Evolutionary conservation across 2,888 invertebrate species (phyloP).

Genomic region (Apotomis capreana): DNA sequence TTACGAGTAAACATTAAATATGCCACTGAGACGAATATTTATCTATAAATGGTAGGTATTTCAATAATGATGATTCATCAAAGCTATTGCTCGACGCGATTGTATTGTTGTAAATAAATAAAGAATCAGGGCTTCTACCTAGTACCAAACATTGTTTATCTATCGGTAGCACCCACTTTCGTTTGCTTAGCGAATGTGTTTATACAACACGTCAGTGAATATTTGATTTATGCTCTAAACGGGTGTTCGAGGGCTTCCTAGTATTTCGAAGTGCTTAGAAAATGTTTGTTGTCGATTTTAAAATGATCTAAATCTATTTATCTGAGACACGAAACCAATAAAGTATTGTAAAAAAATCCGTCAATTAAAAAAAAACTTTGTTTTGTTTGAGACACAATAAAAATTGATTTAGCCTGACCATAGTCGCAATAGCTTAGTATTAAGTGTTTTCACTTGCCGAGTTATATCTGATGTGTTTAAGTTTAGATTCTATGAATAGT

Average conservation of each 20-base stretch:
- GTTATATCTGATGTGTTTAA: too few species aligned
- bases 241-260: conserved; percentile 11
- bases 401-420: too few species aligned
- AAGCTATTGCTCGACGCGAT: conserved; percentile 41
- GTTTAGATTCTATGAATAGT: too few species aligned
- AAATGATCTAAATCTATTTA: not conserved
- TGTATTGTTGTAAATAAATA: conserved; percentile 46
- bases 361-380: too few species aligned
- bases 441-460: too few species aligned
- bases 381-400: too few species aligned
- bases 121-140: conserved; percentile 13
- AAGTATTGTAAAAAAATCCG: too few species aligned
- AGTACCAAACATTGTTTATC: conserved; percentile 50
- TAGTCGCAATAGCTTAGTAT: too few species aligned
- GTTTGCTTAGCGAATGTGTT: conserved; percentile 61
- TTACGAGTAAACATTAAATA: not conserved
- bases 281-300: not conserved
- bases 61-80: not conserved
- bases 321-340: not conserved
- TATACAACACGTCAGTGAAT: conserved; percentile 56
- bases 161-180: conserved; percentile 59
- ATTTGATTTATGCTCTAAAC: conserved; percentile 47
- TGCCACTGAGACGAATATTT: not conserved
- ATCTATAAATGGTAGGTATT: not conserved
- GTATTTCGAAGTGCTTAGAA: conserved; percentile 13